Base-by-base conservation (phyloP, 2,113 vertebrate genomes). In the Menidia beryllina region DNA sequence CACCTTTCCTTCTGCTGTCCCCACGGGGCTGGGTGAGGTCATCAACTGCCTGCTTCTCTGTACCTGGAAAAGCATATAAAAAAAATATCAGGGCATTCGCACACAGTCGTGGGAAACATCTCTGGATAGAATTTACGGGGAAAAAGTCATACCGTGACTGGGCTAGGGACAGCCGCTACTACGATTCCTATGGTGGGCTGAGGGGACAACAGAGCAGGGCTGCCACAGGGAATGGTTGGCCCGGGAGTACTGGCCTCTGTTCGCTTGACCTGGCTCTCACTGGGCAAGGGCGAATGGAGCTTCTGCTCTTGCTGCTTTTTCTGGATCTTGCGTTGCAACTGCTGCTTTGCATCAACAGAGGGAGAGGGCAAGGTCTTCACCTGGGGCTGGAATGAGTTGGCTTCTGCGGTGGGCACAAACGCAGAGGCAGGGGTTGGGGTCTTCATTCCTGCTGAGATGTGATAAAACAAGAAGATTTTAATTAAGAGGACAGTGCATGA, bases 301-400 rank as follows among this genome's bases (percentile, higher is more conserved):
- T 99, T 99, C 91, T 98, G 98, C 86, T 99, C 98, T 66, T 99
- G 98, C 87, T 99, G 97, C 90, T 98, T 99, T 92, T 98, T 99
- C 89, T 99, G 98, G 85, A 99, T 98, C 91, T 99, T 99, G 34
- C 97, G 94, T 85, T 99, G 98, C 81, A 99, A 93, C 72, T 99
- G 98, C 92, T 99, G 98, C 87, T 99, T 99, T 84, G 97, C 97
- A 83, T 99, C 97, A 41, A 99, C 90, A 55, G 94, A 93, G 68
- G 97, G 97, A 50, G 97, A 99, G 15, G 95, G 92, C 89, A 99
- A 89, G 72, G 97, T 99, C 93, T 98, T 99, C 83, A 96, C 94
- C 91, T 99, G 98, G 0, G 97, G 97, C 90, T 98, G 98, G 93
- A 98, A 99, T 57, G 96, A 94, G 91, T 97, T 95, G 58, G 95